phyloP scores from a whole-genome alignment of 2,113 vertebrate genomes.

The Siniperca chuatsi region DNA sequence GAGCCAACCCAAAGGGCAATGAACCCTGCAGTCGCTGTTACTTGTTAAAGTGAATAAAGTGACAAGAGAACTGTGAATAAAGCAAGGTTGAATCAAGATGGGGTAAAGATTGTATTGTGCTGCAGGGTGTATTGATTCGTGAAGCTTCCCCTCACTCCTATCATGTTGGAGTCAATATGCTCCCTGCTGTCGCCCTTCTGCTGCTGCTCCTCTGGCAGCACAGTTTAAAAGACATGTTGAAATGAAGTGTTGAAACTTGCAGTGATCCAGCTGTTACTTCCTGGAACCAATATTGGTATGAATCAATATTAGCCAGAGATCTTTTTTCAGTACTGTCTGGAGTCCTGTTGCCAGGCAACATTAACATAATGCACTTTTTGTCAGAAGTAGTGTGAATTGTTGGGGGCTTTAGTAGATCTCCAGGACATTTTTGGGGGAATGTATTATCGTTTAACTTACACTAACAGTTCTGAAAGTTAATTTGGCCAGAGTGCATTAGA shows the following conservation, averaged over 20 bases:
- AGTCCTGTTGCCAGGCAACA: constrained; percentile 50
- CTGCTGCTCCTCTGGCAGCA: constrained; percentile 28
- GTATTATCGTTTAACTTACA: constrained; percentile 18
- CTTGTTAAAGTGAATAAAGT: constrained; percentile 7
- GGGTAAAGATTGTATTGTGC: not conserved
- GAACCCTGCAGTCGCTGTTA: constrained; percentile 17
- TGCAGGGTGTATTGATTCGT: constrained; percentile 50
- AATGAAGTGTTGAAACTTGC: constrained; percentile 2
- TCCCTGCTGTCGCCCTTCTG: constrained; percentile 31
- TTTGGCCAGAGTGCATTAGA: not conserved
- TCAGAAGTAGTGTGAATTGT: constrained; percentile 10
- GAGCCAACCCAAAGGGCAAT: not conserved
- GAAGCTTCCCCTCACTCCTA: constrained; percentile 21
- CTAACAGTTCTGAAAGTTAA: constrained; percentile 9
- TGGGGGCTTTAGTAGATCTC: constrained; percentile 20
- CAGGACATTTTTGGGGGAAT: not conserved
- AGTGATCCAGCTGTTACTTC: constrained; percentile 52
- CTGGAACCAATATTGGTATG: constrained; percentile 27
- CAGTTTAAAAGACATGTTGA: constrained; percentile 2
- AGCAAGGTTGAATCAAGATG: not conserved
- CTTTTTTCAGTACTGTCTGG: constrained; percentile 28
- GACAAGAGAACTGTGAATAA: constrained; percentile 20
- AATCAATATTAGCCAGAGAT: constrained; percentile 47
- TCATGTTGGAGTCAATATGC: constrained; percentile 44
- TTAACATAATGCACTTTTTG: constrained; percentile 31